phyloP scores from a whole-genome alignment of 2,888 invertebrate genomes.

The Sphaeridia pumilis region DNA sequence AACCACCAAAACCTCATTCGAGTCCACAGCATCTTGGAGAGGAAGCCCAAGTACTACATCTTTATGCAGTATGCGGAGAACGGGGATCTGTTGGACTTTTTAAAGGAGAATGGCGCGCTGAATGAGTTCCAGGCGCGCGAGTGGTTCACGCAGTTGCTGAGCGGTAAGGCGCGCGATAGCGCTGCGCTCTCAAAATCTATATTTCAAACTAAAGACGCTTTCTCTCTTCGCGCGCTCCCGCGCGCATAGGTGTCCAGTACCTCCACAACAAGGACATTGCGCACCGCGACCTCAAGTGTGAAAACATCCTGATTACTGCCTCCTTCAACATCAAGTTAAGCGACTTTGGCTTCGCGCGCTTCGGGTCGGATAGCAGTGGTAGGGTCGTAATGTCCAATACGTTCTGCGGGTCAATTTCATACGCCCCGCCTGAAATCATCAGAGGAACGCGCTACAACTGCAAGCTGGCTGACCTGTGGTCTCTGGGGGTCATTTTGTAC shows the following conservation, averaged over 20 bases:
- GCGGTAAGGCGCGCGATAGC: too few relatives aligned
- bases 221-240: neutral
- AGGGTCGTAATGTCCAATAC: slow-evolving; percentile 55
- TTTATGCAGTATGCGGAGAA: slow-evolving; percentile 67
- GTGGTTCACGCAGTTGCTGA: slow-evolving; percentile 56
- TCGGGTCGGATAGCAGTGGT: slow-evolving; percentile 38
- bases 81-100: slow-evolving; percentile 64
- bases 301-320: slow-evolving; percentile 59
- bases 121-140: slow-evolving; percentile 55
- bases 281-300: slow-evolving; percentile 72
- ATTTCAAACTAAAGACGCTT: neutral
- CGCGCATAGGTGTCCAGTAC: slow-evolving; percentile 46
- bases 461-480: slow-evolving; percentile 66
- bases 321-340: slow-evolving; percentile 65
- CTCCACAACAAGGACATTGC: slow-evolving; percentile 61
- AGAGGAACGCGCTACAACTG: slow-evolving; percentile 60
- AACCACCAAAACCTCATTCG: slow-evolving; percentile 69
- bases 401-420: slow-evolving; percentile 77
- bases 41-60: slow-evolving; percentile 58
- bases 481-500: slow-evolving; percentile 63
- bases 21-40: slow-evolving; percentile 54
- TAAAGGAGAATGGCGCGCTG: slow-evolving; percentile 55
- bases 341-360: slow-evolving; percentile 70
- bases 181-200: too few relatives aligned
- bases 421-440: slow-evolving; percentile 75